Evolutionary conservation across 2,888 invertebrate genomes (phyloP).

Genomic region (Eulithis testata): DNA sequence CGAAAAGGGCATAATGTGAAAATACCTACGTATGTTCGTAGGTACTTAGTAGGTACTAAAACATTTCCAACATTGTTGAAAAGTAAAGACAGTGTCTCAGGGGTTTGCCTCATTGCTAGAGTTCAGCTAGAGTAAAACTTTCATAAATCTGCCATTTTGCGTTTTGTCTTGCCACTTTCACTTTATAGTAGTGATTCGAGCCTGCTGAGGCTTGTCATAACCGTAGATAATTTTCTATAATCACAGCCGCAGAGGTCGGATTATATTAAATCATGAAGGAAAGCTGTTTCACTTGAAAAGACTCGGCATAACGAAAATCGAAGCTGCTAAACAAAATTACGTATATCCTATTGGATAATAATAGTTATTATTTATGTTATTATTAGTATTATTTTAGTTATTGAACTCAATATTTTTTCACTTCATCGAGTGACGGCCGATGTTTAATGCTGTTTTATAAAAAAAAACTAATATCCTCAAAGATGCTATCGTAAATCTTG

Average conservation of each 20-base stretch:
- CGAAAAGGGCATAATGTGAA: too few species aligned
- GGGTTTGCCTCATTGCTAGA: conserved; percentile 14
- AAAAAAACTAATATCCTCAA: too few species aligned
- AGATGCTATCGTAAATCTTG: too few species aligned
- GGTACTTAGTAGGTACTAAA: too few species aligned
- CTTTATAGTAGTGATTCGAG: conserved; percentile 56
- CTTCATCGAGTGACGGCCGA: too few species aligned
- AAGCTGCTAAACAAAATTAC: background rate
- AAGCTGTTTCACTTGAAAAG: conserved; percentile 50
- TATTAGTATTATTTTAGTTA: too few species aligned
- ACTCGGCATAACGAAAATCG: conserved; percentile 25
- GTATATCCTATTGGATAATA: background rate
- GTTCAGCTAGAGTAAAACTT: conserved; percentile 36
- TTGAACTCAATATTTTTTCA: too few species aligned
- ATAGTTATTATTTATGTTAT: too few species aligned
- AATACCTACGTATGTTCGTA: too few species aligned
- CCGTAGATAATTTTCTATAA: conserved; percentile 56
- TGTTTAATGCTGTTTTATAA: too few species aligned
- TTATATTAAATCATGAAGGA: conserved; percentile 51
- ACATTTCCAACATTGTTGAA: too few species aligned
- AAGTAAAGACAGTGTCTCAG: background rate
- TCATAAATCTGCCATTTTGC: conserved; percentile 44
- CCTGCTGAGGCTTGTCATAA: conserved; percentile 54
- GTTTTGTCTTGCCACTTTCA: conserved; percentile 60
- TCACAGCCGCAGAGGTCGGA: conserved; percentile 48